phyloP scores from a whole-genome alignment of 1,140 invertebrate species.

The Caenorhabditis inopinata region DNA sequence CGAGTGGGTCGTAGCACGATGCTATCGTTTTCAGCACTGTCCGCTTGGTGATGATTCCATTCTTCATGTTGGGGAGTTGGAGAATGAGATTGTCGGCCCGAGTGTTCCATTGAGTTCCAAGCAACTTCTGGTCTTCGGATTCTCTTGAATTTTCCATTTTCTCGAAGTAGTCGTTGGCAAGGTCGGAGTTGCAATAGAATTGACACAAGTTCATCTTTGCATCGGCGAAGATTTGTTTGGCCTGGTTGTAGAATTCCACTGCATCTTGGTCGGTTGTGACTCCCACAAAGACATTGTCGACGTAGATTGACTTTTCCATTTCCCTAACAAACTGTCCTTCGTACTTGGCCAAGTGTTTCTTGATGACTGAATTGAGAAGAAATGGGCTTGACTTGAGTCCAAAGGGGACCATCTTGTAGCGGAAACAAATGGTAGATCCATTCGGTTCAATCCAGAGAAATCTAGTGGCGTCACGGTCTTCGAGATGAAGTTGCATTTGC shows the following conservation, averaged over 20 bases:
- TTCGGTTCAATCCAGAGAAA: too few relatives aligned
- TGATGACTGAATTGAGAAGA: too few relatives aligned
- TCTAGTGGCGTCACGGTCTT: too few relatives aligned
- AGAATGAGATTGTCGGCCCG: not conserved
- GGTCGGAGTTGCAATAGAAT: not conserved
- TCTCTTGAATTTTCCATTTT: not conserved
- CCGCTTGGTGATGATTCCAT: not conserved
- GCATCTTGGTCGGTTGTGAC: not conserved
- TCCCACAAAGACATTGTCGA: too few relatives aligned
- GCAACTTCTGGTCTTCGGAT: not conserved
- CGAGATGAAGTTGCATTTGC: too few relatives aligned
- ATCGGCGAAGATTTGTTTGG: not conserved
- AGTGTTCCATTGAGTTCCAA: not conserved
- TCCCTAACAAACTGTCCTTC: not conserved
- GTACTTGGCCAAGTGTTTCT: not conserved
- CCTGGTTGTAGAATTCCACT: not conserved
- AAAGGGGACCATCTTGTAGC: too few relatives aligned
- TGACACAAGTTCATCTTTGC: slow-evolving; percentile 1
- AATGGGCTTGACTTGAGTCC: too few relatives aligned
- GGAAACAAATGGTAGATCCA: too few relatives aligned
- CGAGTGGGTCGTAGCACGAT: not conserved
- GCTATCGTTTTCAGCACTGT: not conserved
- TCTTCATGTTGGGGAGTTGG: not conserved
- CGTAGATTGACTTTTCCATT: not conserved
- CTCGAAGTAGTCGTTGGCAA: not conserved